Base-by-base conservation (phyloP, 2,888 invertebrate genomes). In the Morpho achilles region DNA sequence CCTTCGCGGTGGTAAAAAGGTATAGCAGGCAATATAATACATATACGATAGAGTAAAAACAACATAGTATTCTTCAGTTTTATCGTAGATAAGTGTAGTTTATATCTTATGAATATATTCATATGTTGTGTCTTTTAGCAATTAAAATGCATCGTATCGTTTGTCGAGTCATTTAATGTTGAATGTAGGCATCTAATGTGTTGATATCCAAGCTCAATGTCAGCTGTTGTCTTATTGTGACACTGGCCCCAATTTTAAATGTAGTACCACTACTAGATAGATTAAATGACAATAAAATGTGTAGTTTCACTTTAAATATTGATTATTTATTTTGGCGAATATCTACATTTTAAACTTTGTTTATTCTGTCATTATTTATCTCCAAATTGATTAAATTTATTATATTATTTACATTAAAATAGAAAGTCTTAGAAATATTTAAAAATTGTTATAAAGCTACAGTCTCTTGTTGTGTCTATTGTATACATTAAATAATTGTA, bases 1-100 rank as follows among this genome's bases (percentile, higher is more conserved):
- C 83, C 77, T 77, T 82, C 78, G 76, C 79, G 74, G 77, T 82
- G 75, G 75, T 79, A 71, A 67, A 68, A 80, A 89, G 88, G 88
- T 88, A 88, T 62, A 67, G 77, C 70, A 72, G 46, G 43, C 70
- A 68, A 54, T 62, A 55, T 42, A 70, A 62, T 65, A 73, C 73
- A 59, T 71, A 69, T 56, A 63, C 69, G 69, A 59, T 62, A 67
- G 71, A 79, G 77, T 73, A 74, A 81, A 76, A 82, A 85, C 80
- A 86, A 77, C 73, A 57, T 69, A 53, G 53, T 42, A 41, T 70
- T 52, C 81, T 81, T 81, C 81, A 74, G 66, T 87, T 81, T 85
- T 85, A 82, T 83, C 75, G 70, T 80, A 82, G 80, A 75, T 82
- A 78, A 57, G 50, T 61, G 46, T 62, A 63, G 73, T 70, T 77